Base-by-base conservation (phyloP, 2,888 invertebrate genomes). In the Sesamia inferens region DNA sequence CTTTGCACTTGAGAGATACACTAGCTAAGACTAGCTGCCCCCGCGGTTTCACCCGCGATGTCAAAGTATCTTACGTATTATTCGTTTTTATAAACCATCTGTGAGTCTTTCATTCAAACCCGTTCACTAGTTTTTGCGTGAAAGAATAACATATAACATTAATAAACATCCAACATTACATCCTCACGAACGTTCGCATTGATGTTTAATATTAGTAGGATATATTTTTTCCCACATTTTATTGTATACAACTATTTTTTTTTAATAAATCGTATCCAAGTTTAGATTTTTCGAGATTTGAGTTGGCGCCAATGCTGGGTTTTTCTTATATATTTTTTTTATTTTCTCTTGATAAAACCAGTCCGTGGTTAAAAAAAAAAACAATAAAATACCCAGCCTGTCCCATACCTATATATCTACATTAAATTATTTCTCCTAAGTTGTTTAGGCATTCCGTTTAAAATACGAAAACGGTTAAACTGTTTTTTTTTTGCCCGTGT, bases 401-500 rank as follows among this genome's bases (percentile, higher is more conserved):
- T 31, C 54, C 11, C n/a, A 67, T 39, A 74, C 11, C 10, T 31
- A n/a, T n/a, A n/a, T 72, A 51, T 22, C n/a, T 39, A 44, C 44
- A 55, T 61, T 51, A 44, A 59, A 65, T 75, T 61, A 24, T 70
- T 10, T 55, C 31, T 54, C 3, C n/a, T 31, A 10, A 44, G 44
- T 10, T 68, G 57, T 59, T 66, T 68, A 71, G 24, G 61, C 65
- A 66, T 79, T 84, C 54, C 39, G 22, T 66, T 58, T 66, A 68
- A 74, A 64, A 54, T 62, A 42, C 44, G 62, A 81, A 68, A 57
- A 59, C 61, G 39, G 55, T 63, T 75, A 70, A 61, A 78, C 78
- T 82, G 85, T 84, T 75, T 66, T 22, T 31, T 73, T 74, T 81
- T 82, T 75, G 51, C 39, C n/a, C 31, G n/a, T 42, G 61, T 66